Evolutionary conservation across 2,113 vertebrate species (phyloP).

Genomic region (Copsychus sechellarum): DNA sequence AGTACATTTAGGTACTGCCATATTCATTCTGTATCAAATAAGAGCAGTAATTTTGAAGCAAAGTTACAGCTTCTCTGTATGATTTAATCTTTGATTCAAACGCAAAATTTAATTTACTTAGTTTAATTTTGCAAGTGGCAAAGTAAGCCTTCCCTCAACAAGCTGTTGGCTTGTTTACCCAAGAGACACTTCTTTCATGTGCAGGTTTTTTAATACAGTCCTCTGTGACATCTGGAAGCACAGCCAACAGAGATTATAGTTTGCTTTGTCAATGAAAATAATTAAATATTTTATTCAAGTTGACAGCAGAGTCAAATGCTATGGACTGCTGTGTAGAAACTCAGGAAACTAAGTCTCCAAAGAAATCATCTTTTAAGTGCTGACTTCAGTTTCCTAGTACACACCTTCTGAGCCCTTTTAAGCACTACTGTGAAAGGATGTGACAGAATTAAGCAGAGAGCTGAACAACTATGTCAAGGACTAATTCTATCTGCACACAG

Average conservation of each 20-base stretch:
- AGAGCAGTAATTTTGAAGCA: neutral
- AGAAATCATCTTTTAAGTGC: neutral
- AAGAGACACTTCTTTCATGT: neutral
- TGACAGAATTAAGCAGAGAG: neutral
- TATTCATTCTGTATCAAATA: neutral
- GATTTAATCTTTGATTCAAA: neutral
- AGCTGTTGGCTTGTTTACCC: neutral
- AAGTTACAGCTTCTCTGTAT: neutral
- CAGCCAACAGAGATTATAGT: neutral
- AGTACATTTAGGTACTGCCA: neutral
- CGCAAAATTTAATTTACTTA: neutral
- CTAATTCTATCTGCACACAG: neutral
- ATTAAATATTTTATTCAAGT: neutral
- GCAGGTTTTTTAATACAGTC: neutral
- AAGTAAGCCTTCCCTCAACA: neutral
- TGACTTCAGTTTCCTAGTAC: neutral
- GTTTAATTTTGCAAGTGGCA: neutral
- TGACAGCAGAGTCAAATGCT: neutral
- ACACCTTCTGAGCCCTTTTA: neutral
- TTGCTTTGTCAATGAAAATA: neutral
- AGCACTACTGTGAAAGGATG: neutral
- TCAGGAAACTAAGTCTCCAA: neutral
- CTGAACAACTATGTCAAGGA: neutral
- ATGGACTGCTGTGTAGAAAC: neutral
- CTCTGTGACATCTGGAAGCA: neutral